These are phyloP conservation scores for Xiphias gladius DNA, from an alignment of 2,113 vertebrate species.

Conservation along the genomic window DNA sequence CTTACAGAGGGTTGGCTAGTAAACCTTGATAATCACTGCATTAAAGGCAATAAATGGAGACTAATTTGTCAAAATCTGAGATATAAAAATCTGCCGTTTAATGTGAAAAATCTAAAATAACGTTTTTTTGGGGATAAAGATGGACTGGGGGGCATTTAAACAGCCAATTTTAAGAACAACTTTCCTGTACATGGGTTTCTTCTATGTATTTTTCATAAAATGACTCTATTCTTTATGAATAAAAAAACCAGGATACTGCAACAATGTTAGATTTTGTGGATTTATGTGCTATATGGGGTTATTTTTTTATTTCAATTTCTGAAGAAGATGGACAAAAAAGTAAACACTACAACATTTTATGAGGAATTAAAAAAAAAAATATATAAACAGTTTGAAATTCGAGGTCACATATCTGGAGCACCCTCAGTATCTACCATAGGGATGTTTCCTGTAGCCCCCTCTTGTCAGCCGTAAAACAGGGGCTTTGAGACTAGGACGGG, in stretches of 20 bases:
- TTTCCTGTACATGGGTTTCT: conserved; percentile 80
- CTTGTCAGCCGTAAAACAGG: conserved; percentile 91
- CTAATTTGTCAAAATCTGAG: conserved; percentile 10
- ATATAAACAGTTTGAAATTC: conserved; percentile 88
- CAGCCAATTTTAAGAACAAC: conserved; percentile 85
- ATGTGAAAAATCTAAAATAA: conserved; percentile 34
- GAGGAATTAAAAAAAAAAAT: conserved; percentile 81
- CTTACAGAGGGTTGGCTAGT: not conserved
- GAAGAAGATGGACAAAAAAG: conserved; percentile 50
- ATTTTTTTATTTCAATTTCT: conserved; percentile 77
- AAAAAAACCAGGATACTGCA: conserved; percentile 66
- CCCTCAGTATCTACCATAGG: conserved; percentile 99
- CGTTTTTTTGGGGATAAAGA: conserved; percentile 81
- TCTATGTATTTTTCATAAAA: conserved; percentile 56
- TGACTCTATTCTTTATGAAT: conserved; percentile 79
- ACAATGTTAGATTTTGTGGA: conserved; percentile 80
- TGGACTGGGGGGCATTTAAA: conserved; percentile 67
- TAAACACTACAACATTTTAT: conserved; percentile 58
- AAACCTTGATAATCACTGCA: conserved; percentile 31
- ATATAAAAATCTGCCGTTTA: conserved; percentile 17
- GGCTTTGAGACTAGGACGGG: conserved; percentile 93
- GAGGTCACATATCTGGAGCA: conserved; percentile 89
- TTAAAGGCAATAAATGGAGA: conserved; percentile 60
- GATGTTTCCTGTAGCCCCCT: conserved; percentile 98
- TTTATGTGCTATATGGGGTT: conserved; percentile 80